Evolutionary conservation across 2,888 invertebrate species (phyloP).

Genomic region (Lymantria dispar): DNA sequence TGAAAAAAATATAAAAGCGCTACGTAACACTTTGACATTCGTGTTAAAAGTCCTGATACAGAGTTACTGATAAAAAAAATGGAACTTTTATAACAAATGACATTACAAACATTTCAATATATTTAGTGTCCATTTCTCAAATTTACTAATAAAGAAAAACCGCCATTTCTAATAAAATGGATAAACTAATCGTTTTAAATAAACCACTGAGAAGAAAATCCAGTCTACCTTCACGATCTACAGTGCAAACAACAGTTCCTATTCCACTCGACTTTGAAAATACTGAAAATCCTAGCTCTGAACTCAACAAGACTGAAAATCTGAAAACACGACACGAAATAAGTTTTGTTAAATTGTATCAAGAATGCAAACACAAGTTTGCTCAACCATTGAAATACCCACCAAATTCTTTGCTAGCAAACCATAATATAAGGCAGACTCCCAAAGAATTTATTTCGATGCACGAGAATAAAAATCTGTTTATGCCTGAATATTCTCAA

Average conservation of each 20-base stretch:
- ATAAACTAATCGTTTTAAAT: slow-evolving; percentile 29
- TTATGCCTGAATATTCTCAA: not conserved
- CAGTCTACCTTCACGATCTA: not conserved
- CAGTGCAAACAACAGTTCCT: not conserved
- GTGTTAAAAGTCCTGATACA: too few relatives aligned
- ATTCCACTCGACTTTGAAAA: not conserved
- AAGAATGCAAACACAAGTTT: slow-evolving; percentile 6
- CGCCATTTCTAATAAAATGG: slow-evolving; percentile 20
- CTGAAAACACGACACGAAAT: slow-evolving; percentile 10
- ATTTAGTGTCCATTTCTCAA: too few relatives aligned
- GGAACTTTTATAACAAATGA: too few relatives aligned
- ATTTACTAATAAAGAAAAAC: too few relatives aligned
- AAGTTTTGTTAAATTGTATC: slow-evolving; percentile 41
- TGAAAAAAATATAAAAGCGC: too few relatives aligned
- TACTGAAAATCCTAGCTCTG: not conserved
- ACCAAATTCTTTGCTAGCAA: not conserved
- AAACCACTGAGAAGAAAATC: slow-evolving; percentile 16
- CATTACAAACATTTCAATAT: too few relatives aligned
- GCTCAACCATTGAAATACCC: not conserved
- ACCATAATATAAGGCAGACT: slow-evolving; percentile 1
- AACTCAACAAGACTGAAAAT: not conserved
- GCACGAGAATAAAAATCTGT: not conserved
- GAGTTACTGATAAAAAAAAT: too few relatives aligned
- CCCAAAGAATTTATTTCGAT: slow-evolving; percentile 2
- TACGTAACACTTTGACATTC: too few relatives aligned